Percentiles rank a stretch among this genome's conserved stretches.
phyloP scores from a whole-genome alignment of 2,113 vertebrate species.

The Columba livia region DNA sequence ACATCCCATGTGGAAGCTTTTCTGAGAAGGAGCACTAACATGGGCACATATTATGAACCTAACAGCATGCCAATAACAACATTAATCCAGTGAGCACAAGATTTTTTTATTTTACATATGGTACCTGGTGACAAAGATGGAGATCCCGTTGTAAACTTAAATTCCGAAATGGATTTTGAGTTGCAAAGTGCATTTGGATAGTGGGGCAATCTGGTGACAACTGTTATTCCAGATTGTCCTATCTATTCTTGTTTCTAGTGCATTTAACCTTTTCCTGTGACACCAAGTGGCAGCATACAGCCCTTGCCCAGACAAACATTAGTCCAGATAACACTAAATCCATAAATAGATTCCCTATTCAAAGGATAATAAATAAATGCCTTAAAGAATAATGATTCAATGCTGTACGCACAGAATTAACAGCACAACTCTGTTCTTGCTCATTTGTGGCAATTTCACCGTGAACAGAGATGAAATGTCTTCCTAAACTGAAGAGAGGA shows the following conservation, averaged over 20 bases:
- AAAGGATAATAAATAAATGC: background rate
- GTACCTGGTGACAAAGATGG: background rate
- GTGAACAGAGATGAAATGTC: background rate
- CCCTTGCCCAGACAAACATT: background rate
- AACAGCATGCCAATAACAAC: background rate
- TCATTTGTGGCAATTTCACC: background rate
- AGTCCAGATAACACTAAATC: background rate
- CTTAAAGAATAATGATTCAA: conserved; percentile 1
- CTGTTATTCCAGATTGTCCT: background rate
- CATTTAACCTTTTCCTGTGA: background rate
- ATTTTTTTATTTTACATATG: background rate
- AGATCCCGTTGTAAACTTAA: background rate
- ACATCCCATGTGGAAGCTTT: background rate
- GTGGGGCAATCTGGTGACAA: background rate
- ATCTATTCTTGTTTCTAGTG: background rate
- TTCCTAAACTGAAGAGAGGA: background rate
- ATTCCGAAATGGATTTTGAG: background rate
- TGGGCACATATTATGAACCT: background rate
- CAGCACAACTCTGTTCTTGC: background rate
- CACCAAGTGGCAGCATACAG: background rate
- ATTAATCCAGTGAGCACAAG: background rate
- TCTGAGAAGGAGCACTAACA: background rate
- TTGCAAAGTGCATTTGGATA: background rate
- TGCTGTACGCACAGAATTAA: background rate
- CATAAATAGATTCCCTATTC: background rate